Evolutionary conservation across 2,113 vertebrate species (phyloP).

Genomic region (Crotalus helleri): DNA sequence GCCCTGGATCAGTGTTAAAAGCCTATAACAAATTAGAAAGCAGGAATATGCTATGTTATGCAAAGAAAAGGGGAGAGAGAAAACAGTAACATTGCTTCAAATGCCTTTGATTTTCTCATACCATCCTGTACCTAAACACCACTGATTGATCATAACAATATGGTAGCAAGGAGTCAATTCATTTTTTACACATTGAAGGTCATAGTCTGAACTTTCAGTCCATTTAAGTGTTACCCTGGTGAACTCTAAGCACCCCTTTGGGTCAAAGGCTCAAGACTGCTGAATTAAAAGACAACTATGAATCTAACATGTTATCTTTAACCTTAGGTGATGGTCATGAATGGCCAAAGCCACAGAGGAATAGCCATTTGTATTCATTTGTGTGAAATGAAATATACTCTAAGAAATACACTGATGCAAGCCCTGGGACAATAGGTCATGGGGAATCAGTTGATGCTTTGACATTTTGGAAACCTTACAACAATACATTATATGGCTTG

Average conservation of each 20-base stretch:
- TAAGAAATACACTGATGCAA: neutral
- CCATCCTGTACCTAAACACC: conserved; percentile 42
- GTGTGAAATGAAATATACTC: conserved; percentile 34
- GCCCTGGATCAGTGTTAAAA: conserved; percentile 43
- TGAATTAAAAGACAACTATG: conserved; percentile 63
- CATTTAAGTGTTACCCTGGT: conserved; percentile 61
- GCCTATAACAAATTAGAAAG: conserved; percentile 46
- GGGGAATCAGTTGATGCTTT: conserved; percentile 4
- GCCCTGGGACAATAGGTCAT: neutral
- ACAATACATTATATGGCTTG: neutral
- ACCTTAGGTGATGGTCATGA: conserved; percentile 43
- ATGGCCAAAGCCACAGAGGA: conserved; percentile 31
- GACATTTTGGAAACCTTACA: neutral
- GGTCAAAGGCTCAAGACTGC: conserved; percentile 63
- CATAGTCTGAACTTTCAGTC: conserved; percentile 45
- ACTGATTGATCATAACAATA: conserved; percentile 52
- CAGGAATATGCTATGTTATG: conserved; percentile 49
- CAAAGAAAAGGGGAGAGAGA: neutral
- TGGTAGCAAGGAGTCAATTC: conserved; percentile 44
- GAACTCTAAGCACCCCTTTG: conserved; percentile 45
- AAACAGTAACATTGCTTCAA: conserved; percentile 29
- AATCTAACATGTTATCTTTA: conserved; percentile 51
- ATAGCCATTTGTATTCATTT: conserved; percentile 37
- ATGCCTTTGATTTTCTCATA: conserved; percentile 19
- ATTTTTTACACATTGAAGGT: conserved; percentile 68